Conservation (phyloP, 2,113 vertebrate genomes). For the Bubo bubo region DNA sequence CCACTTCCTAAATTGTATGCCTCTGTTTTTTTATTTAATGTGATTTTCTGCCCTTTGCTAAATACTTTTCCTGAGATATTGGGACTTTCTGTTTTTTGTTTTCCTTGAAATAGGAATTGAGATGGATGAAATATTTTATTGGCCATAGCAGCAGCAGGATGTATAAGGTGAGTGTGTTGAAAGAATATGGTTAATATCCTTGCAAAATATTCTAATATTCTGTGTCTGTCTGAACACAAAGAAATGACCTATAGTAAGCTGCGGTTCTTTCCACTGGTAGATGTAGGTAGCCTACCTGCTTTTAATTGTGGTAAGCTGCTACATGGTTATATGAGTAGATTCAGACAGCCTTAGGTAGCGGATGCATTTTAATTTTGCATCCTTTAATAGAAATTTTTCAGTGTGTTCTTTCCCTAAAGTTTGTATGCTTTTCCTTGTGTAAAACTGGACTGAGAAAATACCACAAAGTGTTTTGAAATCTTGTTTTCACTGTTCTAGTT, state of each 20-base stretch:
- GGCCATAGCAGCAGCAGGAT: not conserved
- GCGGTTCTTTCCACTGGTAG: not conserved
- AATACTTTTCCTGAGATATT: not conserved
- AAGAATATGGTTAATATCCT: not conserved
- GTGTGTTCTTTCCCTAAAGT: not conserved
- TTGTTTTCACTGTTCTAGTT: not conserved
- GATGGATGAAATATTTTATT: not conserved
- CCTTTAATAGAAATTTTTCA: not conserved
- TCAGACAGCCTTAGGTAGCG: not conserved
- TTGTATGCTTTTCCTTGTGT: not conserved
- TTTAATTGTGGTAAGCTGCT: not conserved
- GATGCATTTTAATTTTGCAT: not conserved
- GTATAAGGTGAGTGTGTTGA: not conserved
- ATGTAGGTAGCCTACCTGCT: not conserved
- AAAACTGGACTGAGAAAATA: not conserved
- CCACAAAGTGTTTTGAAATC: not conserved
- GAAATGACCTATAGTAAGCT: not conserved
- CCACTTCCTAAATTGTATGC: not conserved
- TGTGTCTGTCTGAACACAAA: not conserved
- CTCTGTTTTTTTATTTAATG: not conserved
- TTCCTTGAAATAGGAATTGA: constrained; percentile 10
- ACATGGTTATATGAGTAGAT: not conserved
- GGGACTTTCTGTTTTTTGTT: not conserved
- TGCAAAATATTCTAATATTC: not conserved
- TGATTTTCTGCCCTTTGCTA: not conserved